Evolutionary conservation across 2,797 vertebrate species (phyloP), one percentile per base, ranked within the genome.

Genomic region (Leptodactylus fallax): DNA sequence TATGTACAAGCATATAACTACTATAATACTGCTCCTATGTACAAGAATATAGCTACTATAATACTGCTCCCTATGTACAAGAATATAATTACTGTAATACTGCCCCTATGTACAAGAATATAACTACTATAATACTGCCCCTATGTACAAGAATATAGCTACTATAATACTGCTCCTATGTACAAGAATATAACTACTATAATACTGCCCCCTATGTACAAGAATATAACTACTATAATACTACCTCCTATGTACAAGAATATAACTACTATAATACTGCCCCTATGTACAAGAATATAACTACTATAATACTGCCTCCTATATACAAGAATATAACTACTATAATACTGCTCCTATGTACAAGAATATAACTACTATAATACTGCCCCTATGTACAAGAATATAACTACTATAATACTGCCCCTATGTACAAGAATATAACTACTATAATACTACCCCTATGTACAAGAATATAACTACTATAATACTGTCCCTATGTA

Each of bases 221-320:
- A 67, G 63, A 67, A 67, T 67, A 67, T 67, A 67, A 67, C 63
- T 67, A 67, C 63, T 67, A 25, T 67, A 67, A 67, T 67, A 67
- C 63, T 67, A n/a, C 63, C 63, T 6, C 63, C 23, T 67, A 67
- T 67, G 23, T 67, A 67, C 63, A 67, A 67, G 63, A 67, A 67
- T 67, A 67, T 67, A 67, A 67, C 63, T 67, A 67, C 23, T 67
- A 67, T 67, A 67, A 67, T 67, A 67, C 63, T 67, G 63, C 63
- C 1, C 63, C 63, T 67, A 67, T 67, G 12, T 67, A 67, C 63
- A 67, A 67, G 63, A 67, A 67, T 67, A 67, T 67, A 67, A 67
- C 63, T 67, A 67, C 23, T 67, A 67, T 67, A 67, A 65, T 65
- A 65, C 61, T 65, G 61, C 61, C 10, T n/a, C 61, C 61, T 65